These are phyloP conservation scores for Rhynchomys soricoides DNA, from an alignment of 2,113 vertebrate genomes.

Conservation along the genomic window DNA sequence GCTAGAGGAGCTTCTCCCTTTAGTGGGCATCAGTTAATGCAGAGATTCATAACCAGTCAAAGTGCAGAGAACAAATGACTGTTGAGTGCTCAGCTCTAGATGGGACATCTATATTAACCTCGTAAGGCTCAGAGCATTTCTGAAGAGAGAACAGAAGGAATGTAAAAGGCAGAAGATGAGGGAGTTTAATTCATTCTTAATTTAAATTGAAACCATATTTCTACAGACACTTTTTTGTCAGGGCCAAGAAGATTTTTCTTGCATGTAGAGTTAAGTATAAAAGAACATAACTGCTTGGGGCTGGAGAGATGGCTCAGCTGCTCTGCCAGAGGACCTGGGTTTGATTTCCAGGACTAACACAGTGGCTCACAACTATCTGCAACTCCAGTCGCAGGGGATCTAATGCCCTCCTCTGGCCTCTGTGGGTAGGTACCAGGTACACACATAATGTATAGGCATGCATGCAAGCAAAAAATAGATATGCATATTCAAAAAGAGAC, in stretches of 20 bases:
- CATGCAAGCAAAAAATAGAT: not conserved
- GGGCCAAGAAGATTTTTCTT: not conserved
- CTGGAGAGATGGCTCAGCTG: not conserved
- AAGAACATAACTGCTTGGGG: not conserved
- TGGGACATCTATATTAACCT: not conserved
- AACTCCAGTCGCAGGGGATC: not conserved
- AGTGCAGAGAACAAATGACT: not conserved
- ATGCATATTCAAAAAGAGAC: not conserved
- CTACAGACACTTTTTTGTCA: not conserved
- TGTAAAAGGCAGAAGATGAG: not conserved
- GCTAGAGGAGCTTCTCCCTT: not conserved
- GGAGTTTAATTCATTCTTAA: not conserved
- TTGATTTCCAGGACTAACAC: not conserved
- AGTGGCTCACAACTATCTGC: not conserved
- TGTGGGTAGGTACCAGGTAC: not conserved
- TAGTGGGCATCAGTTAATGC: not conserved
- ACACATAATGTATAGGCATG: not conserved
- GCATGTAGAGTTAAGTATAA: not conserved
- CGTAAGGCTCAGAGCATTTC: not conserved
- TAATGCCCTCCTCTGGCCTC: not conserved
- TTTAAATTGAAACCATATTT: not conserved
- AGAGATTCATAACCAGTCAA: not conserved
- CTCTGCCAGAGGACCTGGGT: not conserved
- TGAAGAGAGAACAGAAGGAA: not conserved
- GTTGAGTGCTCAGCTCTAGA: not conserved